Evolutionary conservation across 2,113 vertebrate species (phyloP).

Genomic region (Mola mola): DNA sequence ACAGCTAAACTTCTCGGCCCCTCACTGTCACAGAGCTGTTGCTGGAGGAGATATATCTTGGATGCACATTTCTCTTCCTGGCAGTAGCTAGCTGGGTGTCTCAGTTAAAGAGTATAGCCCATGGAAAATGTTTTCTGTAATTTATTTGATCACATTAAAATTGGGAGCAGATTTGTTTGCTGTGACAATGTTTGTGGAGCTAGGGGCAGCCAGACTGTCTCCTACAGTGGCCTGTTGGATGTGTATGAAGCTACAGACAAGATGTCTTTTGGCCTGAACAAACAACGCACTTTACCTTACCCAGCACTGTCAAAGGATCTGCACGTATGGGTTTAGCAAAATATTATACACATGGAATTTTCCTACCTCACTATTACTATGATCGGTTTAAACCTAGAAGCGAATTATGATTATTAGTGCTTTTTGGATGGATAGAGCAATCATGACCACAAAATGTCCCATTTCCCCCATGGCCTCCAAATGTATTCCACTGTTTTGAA

Average conservation of each 20-base stretch:
- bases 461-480: conserved; percentile 24
- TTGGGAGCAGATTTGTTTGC: conserved; percentile 77
- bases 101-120: conserved; percentile 62
- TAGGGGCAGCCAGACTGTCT: conserved; percentile 72
- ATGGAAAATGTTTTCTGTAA: conserved; percentile 75
- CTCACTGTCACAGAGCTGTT: conserved; percentile 67
- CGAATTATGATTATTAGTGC: conserved; percentile 58
- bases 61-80: conserved; percentile 57
- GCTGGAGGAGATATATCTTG: conserved; percentile 71
- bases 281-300: conserved; percentile 65
- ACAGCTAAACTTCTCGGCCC: conserved; percentile 64
- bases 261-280: conserved; percentile 65
- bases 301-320: conserved; percentile 57
- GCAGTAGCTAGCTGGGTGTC: conserved; percentile 63
- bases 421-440: conserved; percentile 42
- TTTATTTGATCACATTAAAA: conserved; percentile 78
- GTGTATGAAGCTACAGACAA: conserved; percentile 65
- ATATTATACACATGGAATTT: conserved; percentile 46
- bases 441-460: conserved; percentile 52
- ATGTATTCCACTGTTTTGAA: conserved; percentile 58
- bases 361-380: conserved; percentile 61
- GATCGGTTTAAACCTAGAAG: conserved; percentile 42
- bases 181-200: conserved; percentile 80
- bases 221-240: conserved; percentile 67
- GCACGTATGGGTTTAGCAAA: conserved; percentile 53